A percentile compares a stretch with the other conserved stretches of the same genome.
Evolutionary conservation across 2,888 invertebrate species (phyloP).

Genomic region (Caenorhabditis sp.): DNA sequence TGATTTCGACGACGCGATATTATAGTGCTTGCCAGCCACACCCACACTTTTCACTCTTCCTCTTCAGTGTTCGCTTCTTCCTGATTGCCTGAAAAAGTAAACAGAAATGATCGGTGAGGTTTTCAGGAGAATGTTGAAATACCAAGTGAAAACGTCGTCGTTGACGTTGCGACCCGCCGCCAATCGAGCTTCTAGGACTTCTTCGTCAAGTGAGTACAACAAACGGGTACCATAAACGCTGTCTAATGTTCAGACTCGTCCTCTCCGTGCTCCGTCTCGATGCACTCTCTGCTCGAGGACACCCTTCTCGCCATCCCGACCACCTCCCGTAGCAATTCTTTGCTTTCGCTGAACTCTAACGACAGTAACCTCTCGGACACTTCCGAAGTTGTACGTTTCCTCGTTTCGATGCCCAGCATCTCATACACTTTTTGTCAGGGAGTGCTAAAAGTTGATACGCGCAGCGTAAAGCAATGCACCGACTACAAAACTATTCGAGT

Average conservation of each 20-base stretch:
- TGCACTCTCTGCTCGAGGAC: conserved; percentile 56
- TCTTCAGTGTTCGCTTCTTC: conserved; percentile 14
- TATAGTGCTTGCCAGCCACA: too few relatives aligned
- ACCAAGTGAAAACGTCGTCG: conserved; percentile 60
- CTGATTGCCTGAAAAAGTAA: conserved; percentile 11
- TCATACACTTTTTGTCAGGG: conserved; percentile 83
- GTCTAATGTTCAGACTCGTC: conserved; percentile 27
- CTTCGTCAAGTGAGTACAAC: too few relatives aligned
- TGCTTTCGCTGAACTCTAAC: conserved; percentile 70
- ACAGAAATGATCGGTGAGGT: neutral
- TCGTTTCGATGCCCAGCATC: neutral
- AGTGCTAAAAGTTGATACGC: conserved; percentile 91
- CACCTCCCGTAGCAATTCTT: conserved; percentile 65
- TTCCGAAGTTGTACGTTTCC: conserved; percentile 39
- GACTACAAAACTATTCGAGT: conserved; percentile 95
- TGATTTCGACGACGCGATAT: neutral
- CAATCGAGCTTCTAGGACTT: conserved; percentile 18
- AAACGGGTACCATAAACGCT: neutral
- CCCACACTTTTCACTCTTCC: conserved; percentile 23
- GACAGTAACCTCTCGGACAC: conserved; percentile 66
- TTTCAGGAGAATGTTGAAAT: conserved; percentile 62
- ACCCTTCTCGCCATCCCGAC: conserved; percentile 56
- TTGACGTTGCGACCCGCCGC: conserved; percentile 37
- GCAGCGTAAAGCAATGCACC: conserved; percentile 91
- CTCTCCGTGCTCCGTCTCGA: conserved; percentile 50